A percentile compares a stretch with the other conserved stretches of the same genome.
These are phyloP conservation scores for Rhingia rostrata DNA, from an alignment of 2,888 invertebrate species.

Conservation along the genomic window DNA sequence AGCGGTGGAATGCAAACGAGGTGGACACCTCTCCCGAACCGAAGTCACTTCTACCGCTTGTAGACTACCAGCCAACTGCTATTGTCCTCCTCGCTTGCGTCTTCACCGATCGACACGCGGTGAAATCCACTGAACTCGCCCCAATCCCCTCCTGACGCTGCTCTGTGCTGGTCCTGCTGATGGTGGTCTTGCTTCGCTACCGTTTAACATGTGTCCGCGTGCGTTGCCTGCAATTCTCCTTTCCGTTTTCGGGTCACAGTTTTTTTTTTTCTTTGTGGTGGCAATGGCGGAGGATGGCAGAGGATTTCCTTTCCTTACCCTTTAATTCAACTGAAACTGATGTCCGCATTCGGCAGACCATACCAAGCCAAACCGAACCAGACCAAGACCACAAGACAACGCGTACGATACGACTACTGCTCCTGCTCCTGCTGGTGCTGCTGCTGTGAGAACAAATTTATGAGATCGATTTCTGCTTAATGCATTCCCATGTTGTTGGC, in stretches of 20 bases:
- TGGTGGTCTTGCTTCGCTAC: constrained; percentile 74
- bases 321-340: constrained; percentile 59
- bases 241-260: constrained; percentile 61
- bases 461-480: constrained; percentile 83
- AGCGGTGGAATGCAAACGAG: constrained; percentile 61
- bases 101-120: constrained; percentile 25
- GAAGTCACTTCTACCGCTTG: neutral
- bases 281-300: neutral
- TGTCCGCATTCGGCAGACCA: constrained; percentile 66
- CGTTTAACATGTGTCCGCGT: constrained; percentile 76
- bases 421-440: constrained; percentile 38
- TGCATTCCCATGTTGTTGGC: constrained; percentile 82
- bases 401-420: constrained; percentile 26
- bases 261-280: constrained; percentile 26
- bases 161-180: constrained; percentile 33
- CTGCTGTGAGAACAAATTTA: constrained; percentile 81
- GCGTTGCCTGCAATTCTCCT: constrained; percentile 62
- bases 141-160: constrained; percentile 2
- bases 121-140: constrained; percentile 2
- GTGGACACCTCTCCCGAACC: constrained; percentile 59
- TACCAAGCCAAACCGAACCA: constrained; percentile 20
- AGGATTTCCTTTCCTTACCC: constrained; percentile 64
- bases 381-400: constrained; percentile 65
- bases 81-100: constrained; percentile 44
- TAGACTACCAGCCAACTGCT: constrained; percentile 38